These are phyloP conservation scores for Araneus ventricosus DNA, from an alignment of 1,140 invertebrate species.

Conservation along the genomic window DNA sequence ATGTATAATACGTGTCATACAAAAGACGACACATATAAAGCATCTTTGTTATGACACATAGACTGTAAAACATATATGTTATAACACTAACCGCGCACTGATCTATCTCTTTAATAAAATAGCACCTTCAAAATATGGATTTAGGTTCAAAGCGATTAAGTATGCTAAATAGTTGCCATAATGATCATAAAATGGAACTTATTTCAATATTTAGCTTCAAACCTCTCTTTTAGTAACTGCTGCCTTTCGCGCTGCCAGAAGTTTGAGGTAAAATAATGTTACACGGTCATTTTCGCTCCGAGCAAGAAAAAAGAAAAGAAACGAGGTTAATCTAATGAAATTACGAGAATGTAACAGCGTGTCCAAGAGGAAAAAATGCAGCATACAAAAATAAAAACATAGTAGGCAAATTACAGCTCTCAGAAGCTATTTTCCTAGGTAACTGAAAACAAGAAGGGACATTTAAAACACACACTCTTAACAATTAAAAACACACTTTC, in stretches of 20 bases:
- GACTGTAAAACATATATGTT: too few species aligned
- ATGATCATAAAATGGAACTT: neutral
- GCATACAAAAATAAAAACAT: constrained; percentile 1
- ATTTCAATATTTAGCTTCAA: too few species aligned
- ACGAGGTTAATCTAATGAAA: neutral
- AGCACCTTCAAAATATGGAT: too few species aligned
- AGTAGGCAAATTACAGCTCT: neutral
- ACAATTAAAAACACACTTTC: neutral
- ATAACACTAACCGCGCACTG: too few species aligned
- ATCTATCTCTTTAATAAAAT: too few species aligned
- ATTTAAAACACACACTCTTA: neutral
- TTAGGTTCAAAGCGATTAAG: neutral
- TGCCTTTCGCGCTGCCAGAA: too few species aligned
- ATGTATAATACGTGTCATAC: too few species aligned
- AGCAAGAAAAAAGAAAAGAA: neutral
- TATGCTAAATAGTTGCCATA: neutral
- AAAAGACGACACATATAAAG: too few species aligned
- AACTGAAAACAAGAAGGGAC: neutral
- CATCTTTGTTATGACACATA: too few species aligned
- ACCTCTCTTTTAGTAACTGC: too few species aligned
- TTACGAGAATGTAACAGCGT: neutral
- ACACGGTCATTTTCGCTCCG: neutral
- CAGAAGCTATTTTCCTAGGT: neutral
- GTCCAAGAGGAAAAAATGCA: neutral
- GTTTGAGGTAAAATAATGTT: too few species aligned